These are phyloP conservation scores for Caenorhabditis inopinata DNA, from an alignment of 1,140 invertebrate genomes.

Conservation along the genomic window DNA sequence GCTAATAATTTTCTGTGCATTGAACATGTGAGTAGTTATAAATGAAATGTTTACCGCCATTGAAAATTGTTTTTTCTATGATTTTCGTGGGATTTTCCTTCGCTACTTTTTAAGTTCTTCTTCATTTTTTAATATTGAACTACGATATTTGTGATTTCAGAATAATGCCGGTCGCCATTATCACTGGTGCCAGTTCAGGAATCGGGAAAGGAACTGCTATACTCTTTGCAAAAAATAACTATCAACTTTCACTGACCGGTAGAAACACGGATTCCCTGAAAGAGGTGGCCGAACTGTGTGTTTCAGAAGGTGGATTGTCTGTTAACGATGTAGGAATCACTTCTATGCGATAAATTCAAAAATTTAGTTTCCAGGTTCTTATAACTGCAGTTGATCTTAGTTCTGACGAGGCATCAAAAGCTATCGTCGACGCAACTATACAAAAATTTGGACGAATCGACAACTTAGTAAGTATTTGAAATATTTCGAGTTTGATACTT, in stretches of 20 bases:
- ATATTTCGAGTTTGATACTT: neutral
- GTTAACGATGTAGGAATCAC: constrained; percentile 44
- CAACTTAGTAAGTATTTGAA: constrained; percentile 35
- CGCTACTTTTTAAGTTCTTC: neutral
- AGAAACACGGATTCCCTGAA: constrained; percentile 75
- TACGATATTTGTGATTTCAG: neutral
- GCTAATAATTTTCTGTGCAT: too few relatives aligned
- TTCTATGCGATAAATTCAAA: constrained; percentile 6
- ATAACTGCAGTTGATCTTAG: constrained; percentile 59
- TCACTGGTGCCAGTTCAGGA: constrained; percentile 76
- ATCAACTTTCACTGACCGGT: constrained; percentile 75
- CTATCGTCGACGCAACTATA: constrained; percentile 38
- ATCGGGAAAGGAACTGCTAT: constrained; percentile 80
- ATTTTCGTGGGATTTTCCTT: neutral
- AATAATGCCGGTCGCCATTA: constrained; percentile 40
- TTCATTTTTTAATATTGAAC: neutral
- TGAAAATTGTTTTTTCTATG: neutral
- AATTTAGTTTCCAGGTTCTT: constrained; percentile 53
- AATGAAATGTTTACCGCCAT: too few relatives aligned
- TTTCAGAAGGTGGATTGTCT: constrained; percentile 56
- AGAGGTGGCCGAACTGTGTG: constrained; percentile 73
- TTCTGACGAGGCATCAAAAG: constrained; percentile 33
- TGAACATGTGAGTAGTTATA: too few relatives aligned
- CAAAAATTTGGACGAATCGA: constrained; percentile 46
- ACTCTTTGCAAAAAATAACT: constrained; percentile 76